Evolutionary conservation across 2,797 vertebrate genomes (phyloP).

Genomic region (Sternotherus odoratus): DNA sequence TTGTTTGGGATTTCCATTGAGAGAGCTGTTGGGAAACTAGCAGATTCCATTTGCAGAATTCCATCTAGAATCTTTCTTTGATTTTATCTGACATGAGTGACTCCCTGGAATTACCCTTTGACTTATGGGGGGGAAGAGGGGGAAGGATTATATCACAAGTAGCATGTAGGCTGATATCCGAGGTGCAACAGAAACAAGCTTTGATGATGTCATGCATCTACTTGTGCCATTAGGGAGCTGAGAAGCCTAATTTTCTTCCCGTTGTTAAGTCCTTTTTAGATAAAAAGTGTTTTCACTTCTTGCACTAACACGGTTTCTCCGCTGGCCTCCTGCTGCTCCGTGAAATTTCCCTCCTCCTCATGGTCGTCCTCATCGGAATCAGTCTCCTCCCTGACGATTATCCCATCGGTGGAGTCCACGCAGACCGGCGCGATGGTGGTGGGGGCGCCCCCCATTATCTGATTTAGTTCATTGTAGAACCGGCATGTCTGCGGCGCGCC

Average conservation of each 20-base stretch:
- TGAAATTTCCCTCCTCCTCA: too few species aligned
- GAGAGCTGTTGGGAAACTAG: not conserved
- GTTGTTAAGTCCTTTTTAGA: not conserved
- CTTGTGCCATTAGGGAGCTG: not conserved
- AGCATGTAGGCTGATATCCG: not conserved
- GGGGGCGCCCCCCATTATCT: too few species aligned
- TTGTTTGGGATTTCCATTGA: not conserved
- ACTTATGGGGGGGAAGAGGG: not conserved
- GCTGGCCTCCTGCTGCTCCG: too few species aligned
- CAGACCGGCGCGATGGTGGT: too few species aligned
- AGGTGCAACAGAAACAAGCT: not conserved
- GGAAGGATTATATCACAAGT: not conserved
- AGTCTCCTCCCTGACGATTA: too few species aligned
- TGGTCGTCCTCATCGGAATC: too few species aligned
- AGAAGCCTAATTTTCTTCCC: not conserved
- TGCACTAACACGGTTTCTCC: too few species aligned
- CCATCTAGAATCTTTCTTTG: not conserved
- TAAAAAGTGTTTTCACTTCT: not conserved
- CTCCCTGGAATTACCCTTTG: not conserved
- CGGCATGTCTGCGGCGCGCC: too few species aligned
- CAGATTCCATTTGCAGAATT: not conserved
- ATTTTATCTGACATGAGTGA: not conserved
- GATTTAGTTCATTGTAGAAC: too few species aligned
- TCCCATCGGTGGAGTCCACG: too few species aligned
- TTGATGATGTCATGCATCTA: not conserved